A percentile compares a stretch with the other conserved stretches of the same genome.
phyloP scores from a whole-genome alignment of 2,113 vertebrate species.

The Rhagologus leucostigma region DNA sequence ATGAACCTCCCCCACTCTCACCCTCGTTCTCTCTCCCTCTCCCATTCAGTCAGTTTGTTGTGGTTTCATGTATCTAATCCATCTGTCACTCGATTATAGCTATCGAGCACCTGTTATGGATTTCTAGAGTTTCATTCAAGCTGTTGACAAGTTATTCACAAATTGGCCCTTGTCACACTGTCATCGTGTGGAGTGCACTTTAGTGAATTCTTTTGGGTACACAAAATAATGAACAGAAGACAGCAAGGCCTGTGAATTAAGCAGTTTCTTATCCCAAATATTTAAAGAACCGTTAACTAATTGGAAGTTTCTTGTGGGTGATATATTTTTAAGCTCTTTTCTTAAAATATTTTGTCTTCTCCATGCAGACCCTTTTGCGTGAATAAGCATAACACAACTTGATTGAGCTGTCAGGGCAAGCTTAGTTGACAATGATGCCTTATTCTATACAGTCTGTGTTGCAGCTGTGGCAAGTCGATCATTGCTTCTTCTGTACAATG shows the following conservation, averaged over 20 bases:
- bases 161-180: slow-evolving; percentile 69
- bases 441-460: background rate
- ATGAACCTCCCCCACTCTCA: slow-evolving; percentile 62
- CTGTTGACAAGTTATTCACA: slow-evolving; percentile 73
- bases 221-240: slow-evolving; percentile 68
- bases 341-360: slow-evolving; percentile 52
- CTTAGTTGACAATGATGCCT: background rate
- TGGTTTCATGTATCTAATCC: slow-evolving; percentile 73
- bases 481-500: background rate
- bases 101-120: slow-evolving; percentile 71
- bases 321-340: background rate
- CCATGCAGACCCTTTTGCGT: background rate
- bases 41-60: slow-evolving; percentile 70
- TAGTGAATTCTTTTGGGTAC: slow-evolving; percentile 69
- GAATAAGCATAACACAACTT: slow-evolving; percentile 16
- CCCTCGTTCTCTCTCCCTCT: slow-evolving; percentile 55
- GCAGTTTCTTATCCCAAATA: background rate
- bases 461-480: slow-evolving; percentile 24
- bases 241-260: slow-evolving; percentile 44
- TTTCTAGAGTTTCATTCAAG: slow-evolving; percentile 71
- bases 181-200: slow-evolving; percentile 64
- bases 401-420: slow-evolving; percentile 13
- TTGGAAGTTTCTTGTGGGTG: slow-evolving; percentile 20
- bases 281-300: slow-evolving; percentile 21
- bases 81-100: slow-evolving; percentile 72